Evolutionary conservation across 1,140 invertebrate species (phyloP).

Genomic region (Rhyzopertha dominica): DNA sequence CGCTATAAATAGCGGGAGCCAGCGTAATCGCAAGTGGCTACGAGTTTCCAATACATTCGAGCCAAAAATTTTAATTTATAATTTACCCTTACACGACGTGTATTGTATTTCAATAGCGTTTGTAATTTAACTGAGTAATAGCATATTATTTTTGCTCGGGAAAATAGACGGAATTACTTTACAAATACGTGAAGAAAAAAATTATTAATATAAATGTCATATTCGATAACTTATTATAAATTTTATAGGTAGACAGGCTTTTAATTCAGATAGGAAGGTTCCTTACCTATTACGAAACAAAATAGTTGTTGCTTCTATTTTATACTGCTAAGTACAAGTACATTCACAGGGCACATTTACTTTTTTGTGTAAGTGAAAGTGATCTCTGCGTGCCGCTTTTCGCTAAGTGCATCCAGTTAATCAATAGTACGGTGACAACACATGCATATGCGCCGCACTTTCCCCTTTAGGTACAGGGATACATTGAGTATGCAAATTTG

Average conservation of each 20-base stretch:
- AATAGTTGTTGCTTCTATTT: not conserved
- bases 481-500: conserved; percentile 1
- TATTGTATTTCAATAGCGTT: no score
- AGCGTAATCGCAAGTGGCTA: no score
- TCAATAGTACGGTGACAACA: conserved; percentile 33
- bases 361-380: conserved; percentile 12
- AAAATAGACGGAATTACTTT: no score
- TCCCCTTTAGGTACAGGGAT: not conserved
- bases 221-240: not conserved
- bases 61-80: no score
- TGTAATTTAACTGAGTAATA: no score
- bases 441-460: conserved; percentile 26
- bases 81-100: no score
- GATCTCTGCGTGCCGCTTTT: conserved; percentile 14
- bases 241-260: not conserved
- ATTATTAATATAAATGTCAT: no score
- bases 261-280: not conserved
- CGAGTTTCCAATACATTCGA: no score
- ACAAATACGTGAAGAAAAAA: no score
- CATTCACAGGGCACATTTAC: conserved; percentile 19
- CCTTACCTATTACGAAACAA: not conserved
- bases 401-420: conserved; percentile 32
- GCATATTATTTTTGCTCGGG: no score
- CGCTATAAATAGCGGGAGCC: no score
- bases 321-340: conserved; percentile 2